phyloP scores from a whole-genome alignment of 2,888 invertebrate genomes.

The Dichetophora obliterata region DNA sequence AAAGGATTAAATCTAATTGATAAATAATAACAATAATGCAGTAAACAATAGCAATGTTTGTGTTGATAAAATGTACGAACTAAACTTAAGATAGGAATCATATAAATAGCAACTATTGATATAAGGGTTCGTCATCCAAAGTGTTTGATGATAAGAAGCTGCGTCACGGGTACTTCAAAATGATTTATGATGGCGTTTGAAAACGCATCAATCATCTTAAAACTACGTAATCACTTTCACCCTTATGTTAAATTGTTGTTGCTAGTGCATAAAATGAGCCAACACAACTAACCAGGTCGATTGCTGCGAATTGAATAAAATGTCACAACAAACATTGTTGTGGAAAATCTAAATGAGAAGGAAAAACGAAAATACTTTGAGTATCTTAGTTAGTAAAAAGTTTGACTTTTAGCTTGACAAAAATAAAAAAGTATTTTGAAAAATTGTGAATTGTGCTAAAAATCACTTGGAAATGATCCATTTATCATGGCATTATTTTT shows the following conservation, averaged over 20 bases:
- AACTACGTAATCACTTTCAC: background rate
- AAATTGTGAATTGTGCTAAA: too few species aligned
- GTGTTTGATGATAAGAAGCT: background rate
- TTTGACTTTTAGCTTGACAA: too few species aligned
- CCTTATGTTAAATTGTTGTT: background rate
- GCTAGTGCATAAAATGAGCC: background rate
- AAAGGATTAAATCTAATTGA: background rate
- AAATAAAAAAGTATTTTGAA: too few species aligned
- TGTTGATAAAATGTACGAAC: too few species aligned
- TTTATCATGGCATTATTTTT: too few species aligned
- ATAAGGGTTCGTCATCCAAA: background rate
- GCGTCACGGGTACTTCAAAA: conserved; percentile 43
- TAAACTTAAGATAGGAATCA: background rate
- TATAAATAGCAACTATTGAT: background rate
- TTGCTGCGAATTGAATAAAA: conserved; percentile 7
- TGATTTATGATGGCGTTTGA: conserved; percentile 49
- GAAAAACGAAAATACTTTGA: background rate
- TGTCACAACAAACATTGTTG: conserved; percentile 26
- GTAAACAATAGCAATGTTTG: background rate
- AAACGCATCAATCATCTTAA: conserved; percentile 48
- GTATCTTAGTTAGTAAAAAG: too few species aligned
- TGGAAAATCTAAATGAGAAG: background rate
- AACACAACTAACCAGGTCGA: background rate
- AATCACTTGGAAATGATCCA: too few species aligned
- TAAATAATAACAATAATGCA: background rate